Percentiles rank a stretch among this genome's conserved stretches.
These are phyloP conservation scores for Pteropus alecto DNA, from an alignment of 2,113 vertebrate genomes.

Conservation along the genomic window DNA sequence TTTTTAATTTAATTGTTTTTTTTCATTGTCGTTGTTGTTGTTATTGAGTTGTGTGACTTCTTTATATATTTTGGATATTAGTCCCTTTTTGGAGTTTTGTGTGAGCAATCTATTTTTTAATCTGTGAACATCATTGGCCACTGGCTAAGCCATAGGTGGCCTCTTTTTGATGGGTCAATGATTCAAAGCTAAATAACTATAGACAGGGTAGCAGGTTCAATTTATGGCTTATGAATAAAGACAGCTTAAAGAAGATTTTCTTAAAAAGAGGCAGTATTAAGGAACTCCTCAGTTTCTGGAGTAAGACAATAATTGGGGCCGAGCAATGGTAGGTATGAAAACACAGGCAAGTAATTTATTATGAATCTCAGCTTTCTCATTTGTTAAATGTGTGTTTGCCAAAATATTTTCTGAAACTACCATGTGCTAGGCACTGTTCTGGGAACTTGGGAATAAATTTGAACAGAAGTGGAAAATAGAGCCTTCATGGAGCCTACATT, in stretches of 20 bases:
- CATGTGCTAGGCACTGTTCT: not conserved
- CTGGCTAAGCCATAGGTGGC: not conserved
- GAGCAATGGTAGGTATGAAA: not conserved
- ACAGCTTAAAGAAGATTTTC: not conserved
- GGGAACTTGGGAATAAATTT: not conserved
- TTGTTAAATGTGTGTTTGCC: not conserved
- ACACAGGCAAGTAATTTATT: not conserved
- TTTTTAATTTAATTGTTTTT: too few relatives aligned
- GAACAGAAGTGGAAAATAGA: not conserved
- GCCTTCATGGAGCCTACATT: not conserved
- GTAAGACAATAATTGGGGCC: not conserved
- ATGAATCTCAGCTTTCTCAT: not conserved
- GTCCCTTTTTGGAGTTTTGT: too few relatives aligned
- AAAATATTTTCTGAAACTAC: not conserved
- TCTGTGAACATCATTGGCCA: not conserved
- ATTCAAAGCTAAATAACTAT: not conserved
- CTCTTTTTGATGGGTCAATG: not conserved
- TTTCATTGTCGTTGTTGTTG: too few relatives aligned
- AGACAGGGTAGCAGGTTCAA: not conserved
- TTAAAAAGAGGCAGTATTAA: not conserved
- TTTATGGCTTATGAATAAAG: not conserved
- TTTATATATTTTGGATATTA: too few relatives aligned
- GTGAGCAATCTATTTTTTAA: not conserved
- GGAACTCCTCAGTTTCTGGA: not conserved
- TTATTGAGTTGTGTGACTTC: too few relatives aligned